Base-by-base conservation (phyloP, 2,888 invertebrate genomes). In the Octonoba sinensis region DNA sequence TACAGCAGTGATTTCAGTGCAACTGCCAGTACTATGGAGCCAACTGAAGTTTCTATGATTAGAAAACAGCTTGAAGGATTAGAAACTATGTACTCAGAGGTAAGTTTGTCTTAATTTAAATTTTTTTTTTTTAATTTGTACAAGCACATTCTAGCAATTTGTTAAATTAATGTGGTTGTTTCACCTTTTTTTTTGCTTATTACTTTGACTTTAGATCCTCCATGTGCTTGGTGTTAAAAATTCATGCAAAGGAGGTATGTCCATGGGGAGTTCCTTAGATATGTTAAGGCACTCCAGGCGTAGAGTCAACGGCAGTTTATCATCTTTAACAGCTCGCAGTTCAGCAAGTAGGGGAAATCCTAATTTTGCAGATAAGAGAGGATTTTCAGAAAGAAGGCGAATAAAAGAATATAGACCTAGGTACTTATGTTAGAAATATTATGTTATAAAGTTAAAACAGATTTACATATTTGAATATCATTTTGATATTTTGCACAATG, bases 11-110 rank as follows among this genome's bases (percentile, higher is more conserved):
- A 94, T 87, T 93, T 93, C 69, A 93, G 93, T 87, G 91, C 93
- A 16, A 93, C 93, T 54, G 93, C 93, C 0, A 88, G 84, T 71
- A 70, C 88, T 6, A 87, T 88, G 67, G 89, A 89, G 66, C 87
- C 87, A 12, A 92, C 92, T 1, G 94, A 94, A 87, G 93, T 94
- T 1, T 90, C 93, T 85, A 93, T 94, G 47, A 94, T 95, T 84
- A 90, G 94, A 27, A 92, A 93, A 83, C 95, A 95, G 87, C 89
- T 95, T 49, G 92, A 95, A 87, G 94, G 95, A 0, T 89, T 95
- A 4, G 95, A 95, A 90, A 93, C 92, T 85, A 95, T 95, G 95
- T 95, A 95, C 87, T 93, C 93, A 0, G 95, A 95, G 90, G 95
- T 94, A 76, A 83, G 60, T 62, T 36, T 27, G 13, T 20, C 2